These are phyloP conservation scores for Hesperia comma DNA, from an alignment of 2,888 invertebrate genomes.

Conservation along the genomic window DNA sequence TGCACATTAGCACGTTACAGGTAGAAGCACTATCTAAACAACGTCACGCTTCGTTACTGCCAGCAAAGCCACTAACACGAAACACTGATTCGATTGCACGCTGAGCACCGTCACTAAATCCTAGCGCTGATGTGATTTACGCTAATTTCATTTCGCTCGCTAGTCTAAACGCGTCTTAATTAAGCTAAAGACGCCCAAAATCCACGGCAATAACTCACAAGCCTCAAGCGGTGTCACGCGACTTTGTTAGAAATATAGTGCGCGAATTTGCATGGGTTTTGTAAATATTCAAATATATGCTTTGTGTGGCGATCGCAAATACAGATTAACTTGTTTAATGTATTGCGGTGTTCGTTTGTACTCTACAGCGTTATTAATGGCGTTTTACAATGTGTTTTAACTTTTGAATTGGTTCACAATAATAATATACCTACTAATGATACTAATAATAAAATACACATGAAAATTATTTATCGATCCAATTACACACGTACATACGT, in stretches of 20 bases:
- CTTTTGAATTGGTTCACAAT: neutral
- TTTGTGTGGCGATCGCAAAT: conserved; percentile 23
- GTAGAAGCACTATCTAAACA: conserved; percentile 19
- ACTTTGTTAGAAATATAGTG: conserved; percentile 36
- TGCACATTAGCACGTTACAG: neutral
- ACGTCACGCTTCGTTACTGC: conserved; percentile 60
- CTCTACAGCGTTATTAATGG: conserved; percentile 4
- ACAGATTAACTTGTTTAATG: conserved; percentile 31
- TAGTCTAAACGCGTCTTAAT: conserved; percentile 73
- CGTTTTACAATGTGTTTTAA: neutral
- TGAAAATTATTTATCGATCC: too few relatives aligned
- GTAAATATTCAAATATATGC: conserved; percentile 31
- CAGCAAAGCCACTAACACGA: conserved; percentile 71
- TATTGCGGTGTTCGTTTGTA: conserved; percentile 24
- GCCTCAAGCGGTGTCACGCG: conserved; percentile 34
- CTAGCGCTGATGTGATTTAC: conserved; percentile 79
- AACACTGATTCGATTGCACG: conserved; percentile 77
- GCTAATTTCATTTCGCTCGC: conserved; percentile 76
- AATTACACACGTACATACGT: too few relatives aligned
- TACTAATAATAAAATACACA: too few relatives aligned
- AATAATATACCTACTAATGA: neutral
- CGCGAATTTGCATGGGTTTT: conserved; percentile 35
- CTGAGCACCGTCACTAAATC: conserved; percentile 71
- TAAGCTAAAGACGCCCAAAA: conserved; percentile 61
- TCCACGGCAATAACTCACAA: conserved; percentile 51